Conservation (phyloP, 2,113 vertebrate genomes). For the Labrus mixtus region DNA sequence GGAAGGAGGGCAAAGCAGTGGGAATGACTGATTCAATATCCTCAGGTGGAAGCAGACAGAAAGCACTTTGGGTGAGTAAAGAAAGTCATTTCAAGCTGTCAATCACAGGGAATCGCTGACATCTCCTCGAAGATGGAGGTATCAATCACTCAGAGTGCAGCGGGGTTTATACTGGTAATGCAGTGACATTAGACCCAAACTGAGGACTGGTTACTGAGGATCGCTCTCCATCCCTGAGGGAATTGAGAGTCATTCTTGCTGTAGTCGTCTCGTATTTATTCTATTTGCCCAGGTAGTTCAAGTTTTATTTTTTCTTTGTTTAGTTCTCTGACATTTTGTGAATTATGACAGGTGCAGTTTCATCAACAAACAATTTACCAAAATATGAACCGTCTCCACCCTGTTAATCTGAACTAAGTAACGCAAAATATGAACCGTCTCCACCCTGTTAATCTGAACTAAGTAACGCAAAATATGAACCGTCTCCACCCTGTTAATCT, state of each 20-base stretch:
- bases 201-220: constrained; percentile 31
- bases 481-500: too few relatives aligned
- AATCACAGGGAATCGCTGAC: constrained; percentile 69
- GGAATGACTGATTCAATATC: constrained; percentile 59
- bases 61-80: constrained; percentile 73
- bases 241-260: background rate
- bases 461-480: too few relatives aligned
- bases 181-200: constrained; percentile 40
- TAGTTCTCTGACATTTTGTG: background rate
- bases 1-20: background rate
- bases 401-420: too few relatives aligned
- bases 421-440: too few relatives aligned
- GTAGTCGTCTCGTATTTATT: background rate
- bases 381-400: too few relatives aligned
- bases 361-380: background rate
- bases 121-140: constrained; percentile 63
- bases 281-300: background rate
- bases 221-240: background rate
- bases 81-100: constrained; percentile 79
- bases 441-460: too few relatives aligned
- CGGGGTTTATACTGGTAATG: constrained; percentile 33
- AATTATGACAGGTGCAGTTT: background rate
- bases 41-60: constrained; percentile 70
- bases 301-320: background rate
- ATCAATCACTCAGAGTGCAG: constrained; percentile 61